phyloP scores from a whole-genome alignment of 2,113 vertebrate species.

The Plestiodon gilberti region DNA sequence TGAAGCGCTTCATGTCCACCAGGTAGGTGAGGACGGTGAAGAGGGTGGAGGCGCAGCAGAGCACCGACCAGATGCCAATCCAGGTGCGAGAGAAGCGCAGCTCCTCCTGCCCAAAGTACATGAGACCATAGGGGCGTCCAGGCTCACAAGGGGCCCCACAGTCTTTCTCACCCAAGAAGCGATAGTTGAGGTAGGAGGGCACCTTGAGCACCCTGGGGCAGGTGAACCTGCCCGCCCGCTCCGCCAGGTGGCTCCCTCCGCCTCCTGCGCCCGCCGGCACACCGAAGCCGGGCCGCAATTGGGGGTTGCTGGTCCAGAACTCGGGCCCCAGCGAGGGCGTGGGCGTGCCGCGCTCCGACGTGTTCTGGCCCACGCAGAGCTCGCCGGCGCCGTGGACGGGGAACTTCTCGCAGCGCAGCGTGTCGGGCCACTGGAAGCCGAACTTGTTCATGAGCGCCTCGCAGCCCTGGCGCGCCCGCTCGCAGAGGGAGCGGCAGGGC shows the following conservation, averaged over 20 bases:
- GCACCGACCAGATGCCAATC: conserved; percentile 94
- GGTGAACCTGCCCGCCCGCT: conserved; percentile 78
- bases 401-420: conserved; percentile 87
- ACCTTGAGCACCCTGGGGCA: conserved; percentile 88
- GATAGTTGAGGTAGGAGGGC: conserved; percentile 93
- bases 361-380: conserved; percentile 93
- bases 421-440: conserved; percentile 93
- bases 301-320: conserved; percentile 82
- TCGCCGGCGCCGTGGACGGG: conserved; percentile 91
- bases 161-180: conserved; percentile 92
- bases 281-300: conserved; percentile 46
- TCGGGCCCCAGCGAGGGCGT: conserved; percentile 75
- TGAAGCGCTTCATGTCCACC: conserved; percentile 96
- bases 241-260: conserved; percentile 50
- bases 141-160: conserved; percentile 92
- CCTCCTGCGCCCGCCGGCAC: conserved; percentile 36
- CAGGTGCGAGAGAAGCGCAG: conserved; percentile 91
- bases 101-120: conserved; percentile 94
- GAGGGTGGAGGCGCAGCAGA: conserved; percentile 93
- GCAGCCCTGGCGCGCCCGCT: conserved; percentile 88
- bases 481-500: conserved; percentile 89
- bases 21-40: conserved; percentile 95
- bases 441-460: conserved; percentile 95
- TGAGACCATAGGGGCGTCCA: conserved; percentile 84
- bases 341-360: conserved; percentile 84